Evolutionary conservation across 2,888 invertebrate species (phyloP).

Genomic region (Eudemis profundana): DNA sequence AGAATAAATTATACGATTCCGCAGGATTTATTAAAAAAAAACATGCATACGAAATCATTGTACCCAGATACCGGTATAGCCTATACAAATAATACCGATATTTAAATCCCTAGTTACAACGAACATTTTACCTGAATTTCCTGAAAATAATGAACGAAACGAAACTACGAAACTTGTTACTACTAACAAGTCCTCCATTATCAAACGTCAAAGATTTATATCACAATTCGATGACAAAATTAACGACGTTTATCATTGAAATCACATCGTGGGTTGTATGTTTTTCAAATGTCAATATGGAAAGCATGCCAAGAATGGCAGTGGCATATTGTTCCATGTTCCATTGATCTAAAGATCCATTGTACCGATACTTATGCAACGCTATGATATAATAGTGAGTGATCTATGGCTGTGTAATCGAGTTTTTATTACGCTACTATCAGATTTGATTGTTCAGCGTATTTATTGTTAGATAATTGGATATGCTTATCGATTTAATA

Average conservation of each 20-base stretch:
- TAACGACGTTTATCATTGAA: conserved; percentile 27
- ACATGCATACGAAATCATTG: too few relatives aligned
- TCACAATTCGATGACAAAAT: conserved; percentile 28
- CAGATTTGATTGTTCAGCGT: conserved; percentile 13
- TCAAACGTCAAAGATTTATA: conserved; percentile 1
- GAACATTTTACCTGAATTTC: too few relatives aligned
- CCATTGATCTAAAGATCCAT: conserved; percentile 34
- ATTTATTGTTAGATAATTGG: conserved; percentile 7
- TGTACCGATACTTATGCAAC: conserved; percentile 41
- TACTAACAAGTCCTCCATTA: background rate
- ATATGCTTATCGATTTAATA: background rate
- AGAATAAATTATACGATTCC: too few relatives aligned
- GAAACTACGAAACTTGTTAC: background rate
- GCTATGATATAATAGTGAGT: conserved; percentile 37
- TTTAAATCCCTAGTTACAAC: too few relatives aligned
- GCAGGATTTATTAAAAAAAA: too few relatives aligned
- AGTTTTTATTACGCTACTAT: conserved; percentile 15
- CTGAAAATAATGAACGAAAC: background rate
- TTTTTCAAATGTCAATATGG: conserved; percentile 37
- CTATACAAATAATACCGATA: too few relatives aligned
- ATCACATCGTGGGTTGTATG: conserved; percentile 33
- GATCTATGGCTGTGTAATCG: conserved; percentile 32
- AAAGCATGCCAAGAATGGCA: conserved; percentile 16
- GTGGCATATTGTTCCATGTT: conserved; percentile 27
- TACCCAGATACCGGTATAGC: too few relatives aligned